phyloP scores from a whole-genome alignment of 2,113 vertebrate genomes.

The Pachycephala philippinensis region DNA sequence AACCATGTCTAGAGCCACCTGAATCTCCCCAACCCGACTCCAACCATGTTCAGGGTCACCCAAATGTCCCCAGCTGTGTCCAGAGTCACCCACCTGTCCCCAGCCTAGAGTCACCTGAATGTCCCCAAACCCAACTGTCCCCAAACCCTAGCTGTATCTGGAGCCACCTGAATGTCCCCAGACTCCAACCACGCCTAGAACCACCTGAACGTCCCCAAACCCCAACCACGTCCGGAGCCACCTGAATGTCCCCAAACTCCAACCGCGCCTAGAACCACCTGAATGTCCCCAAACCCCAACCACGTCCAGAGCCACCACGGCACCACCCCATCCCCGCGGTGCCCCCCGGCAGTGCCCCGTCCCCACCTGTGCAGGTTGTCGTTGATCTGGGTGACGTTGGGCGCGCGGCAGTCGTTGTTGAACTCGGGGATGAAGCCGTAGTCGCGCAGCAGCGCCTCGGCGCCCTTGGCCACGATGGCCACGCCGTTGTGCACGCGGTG shows the following conservation, averaged over 20 bases:
- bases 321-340: no score
- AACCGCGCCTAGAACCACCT: not conserved
- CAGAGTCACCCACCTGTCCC: not conserved
- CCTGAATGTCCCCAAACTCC: not conserved
- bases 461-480: conserved; percentile 88
- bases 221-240: not conserved
- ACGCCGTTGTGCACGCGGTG: conserved; percentile 85
- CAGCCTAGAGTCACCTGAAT: no score
- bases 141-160: not conserved
- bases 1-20: not conserved
- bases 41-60: not conserved
- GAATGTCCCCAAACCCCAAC: not conserved
- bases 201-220: not conserved
- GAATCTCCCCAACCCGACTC: not conserved
- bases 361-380: conserved; percentile 83
- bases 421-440: conserved; percentile 86
- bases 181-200: not conserved
- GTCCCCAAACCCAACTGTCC: no score
- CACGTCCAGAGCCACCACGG: not conserved
- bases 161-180: not conserved
- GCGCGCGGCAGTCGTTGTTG: conserved; percentile 85
- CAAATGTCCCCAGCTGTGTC: not conserved
- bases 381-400: conserved; percentile 78
- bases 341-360: no score
- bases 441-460: conserved; percentile 85